A percentile compares a stretch with the other conserved stretches of the same genome.
phyloP scores from a whole-genome alignment of 2,888 invertebrate genomes.

The Folsomia manolachei region DNA sequence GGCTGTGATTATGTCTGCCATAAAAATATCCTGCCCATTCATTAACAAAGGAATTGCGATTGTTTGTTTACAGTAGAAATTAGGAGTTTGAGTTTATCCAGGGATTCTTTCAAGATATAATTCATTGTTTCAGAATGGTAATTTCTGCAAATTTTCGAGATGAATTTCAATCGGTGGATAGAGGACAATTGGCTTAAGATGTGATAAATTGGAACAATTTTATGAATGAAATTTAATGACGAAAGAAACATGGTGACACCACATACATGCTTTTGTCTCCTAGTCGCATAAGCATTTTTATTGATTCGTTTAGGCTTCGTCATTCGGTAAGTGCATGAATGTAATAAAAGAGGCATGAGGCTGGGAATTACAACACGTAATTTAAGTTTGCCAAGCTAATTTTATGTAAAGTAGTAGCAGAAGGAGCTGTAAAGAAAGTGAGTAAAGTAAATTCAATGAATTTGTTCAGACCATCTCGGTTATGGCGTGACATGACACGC shows the following conservation, averaged over 20 bases:
- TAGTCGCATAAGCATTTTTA: not conserved
- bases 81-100: not conserved
- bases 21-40: conserved; percentile 4
- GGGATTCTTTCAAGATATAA: too few relatives aligned
- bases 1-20: not conserved
- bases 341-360: not conserved
- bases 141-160: too few relatives aligned
- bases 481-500: conserved; percentile 8
- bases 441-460: not conserved
- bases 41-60: not conserved
- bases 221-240: not conserved
- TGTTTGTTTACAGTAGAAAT: conserved; percentile 5
- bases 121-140: too few relatives aligned
- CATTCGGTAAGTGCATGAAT: not conserved
- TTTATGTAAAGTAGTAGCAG: conserved; percentile 2
- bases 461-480: not conserved
- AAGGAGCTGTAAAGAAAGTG: too few relatives aligned
- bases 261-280: not conserved
- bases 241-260: not conserved
- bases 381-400: not conserved
- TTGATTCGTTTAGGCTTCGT: not conserved
- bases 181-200: not conserved
- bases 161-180: too few relatives aligned
- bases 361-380: not conserved
- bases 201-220: not conserved